Evolutionary conservation across 1,140 invertebrate genomes (phyloP), one percentile per base, ranked within the genome.

Genomic region (Bactericera cockerelli): DNA sequence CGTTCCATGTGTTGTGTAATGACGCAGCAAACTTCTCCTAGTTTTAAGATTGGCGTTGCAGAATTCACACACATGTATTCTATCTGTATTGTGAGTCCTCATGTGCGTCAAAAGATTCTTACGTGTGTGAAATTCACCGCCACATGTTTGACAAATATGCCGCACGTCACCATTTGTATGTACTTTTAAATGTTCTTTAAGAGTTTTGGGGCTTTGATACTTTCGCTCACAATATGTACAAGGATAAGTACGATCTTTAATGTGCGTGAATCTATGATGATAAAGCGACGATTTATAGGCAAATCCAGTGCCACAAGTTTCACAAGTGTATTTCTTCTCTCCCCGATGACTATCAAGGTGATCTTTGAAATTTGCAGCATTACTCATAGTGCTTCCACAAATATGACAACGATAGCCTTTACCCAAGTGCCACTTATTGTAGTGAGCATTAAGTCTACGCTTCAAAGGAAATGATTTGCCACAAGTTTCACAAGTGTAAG

Each of bases 391-490:
- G 19, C 42, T 49, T 6, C 42, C 42, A 49, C 42, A 49, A 6
- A 49, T 49, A n/a, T 49, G 42, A 49, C 42, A 49, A 6, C 42
- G 42, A n/a, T 19, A 49, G n/a, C 42, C 22, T 49, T 49, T 49
- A 19, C 42, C 42, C 42, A 49, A 22, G 19, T 49, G 42, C 42
- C 42, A 49, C 22, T 49, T 49, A 8, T 49, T 49, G 19, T 49
- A 22, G 22, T 49, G 42, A 8, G 42, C 42, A 49, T 49, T 49
- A 8, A 49, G 22, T 19, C 42, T 16, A 4, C 42, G n/a, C 63
- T 87, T 87, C 1, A 82, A 85, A 1, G 84, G 80, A 69, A 87
- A 87, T 64, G 79, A 76, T 71, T 87, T 87, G 3, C 75, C 73
- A 68, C 86, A 89, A 14, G 74, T 65, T 1, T 72, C 64, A 67